Conservation (phyloP, 1,140 invertebrate species). For the Cherax quadricarinatus region DNA sequence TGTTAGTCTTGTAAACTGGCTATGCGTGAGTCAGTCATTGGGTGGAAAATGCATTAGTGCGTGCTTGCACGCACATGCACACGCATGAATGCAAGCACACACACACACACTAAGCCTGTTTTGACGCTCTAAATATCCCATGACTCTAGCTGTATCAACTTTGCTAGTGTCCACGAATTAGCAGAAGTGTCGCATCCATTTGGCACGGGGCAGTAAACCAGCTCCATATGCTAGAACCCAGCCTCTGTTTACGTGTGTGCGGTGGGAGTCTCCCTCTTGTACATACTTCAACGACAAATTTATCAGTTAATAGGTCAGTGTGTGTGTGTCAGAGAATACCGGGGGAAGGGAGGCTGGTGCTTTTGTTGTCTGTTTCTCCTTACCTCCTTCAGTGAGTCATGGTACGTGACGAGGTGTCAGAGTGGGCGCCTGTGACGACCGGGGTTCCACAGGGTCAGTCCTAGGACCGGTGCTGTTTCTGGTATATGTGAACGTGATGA, state of each 20-base stretch:
- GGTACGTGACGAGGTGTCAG: too few relatives aligned
- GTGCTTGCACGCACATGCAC: not conserved
- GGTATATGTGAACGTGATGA: too few relatives aligned
- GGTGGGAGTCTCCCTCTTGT: not conserved
- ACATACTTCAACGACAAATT: not conserved
- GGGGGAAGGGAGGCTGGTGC: not conserved
- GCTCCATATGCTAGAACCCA: not conserved
- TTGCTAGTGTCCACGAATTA: not conserved
- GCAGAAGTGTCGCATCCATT: not conserved
- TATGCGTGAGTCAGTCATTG: too few relatives aligned
- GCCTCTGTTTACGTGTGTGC: too few relatives aligned
- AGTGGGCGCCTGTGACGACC: too few relatives aligned
- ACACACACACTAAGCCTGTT: not conserved
- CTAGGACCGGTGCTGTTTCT: too few relatives aligned
- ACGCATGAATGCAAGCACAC: not conserved
- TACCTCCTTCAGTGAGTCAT: too few relatives aligned
- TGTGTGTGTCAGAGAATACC: not conserved
- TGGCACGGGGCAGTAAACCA: not conserved
- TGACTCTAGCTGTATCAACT: not conserved
- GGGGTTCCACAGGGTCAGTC: too few relatives aligned
- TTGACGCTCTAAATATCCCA: too few relatives aligned
- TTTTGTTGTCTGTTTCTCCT: too few relatives aligned
- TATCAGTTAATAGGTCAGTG: not conserved
- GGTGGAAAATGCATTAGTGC: too few relatives aligned
- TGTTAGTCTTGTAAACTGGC: too few relatives aligned